A percentile compares a stretch with the other conserved stretches of the same genome.
phyloP scores from a whole-genome alignment of 2,888 invertebrate genomes.

The Heliconius hortense region DNA sequence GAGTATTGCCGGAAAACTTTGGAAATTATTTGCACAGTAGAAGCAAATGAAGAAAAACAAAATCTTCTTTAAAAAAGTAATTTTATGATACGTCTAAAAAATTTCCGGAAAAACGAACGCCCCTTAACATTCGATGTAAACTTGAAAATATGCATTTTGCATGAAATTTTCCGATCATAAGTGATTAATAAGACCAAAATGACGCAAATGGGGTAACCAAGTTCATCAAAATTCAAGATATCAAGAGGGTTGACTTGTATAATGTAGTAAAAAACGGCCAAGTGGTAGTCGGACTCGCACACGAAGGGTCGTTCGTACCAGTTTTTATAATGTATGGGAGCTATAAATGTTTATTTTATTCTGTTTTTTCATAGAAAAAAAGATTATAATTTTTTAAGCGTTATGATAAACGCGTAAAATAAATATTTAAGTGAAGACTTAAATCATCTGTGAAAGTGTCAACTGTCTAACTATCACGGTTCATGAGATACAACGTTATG shows the following conservation, averaged over 20 bases:
- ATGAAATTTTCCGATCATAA: conserved; percentile 8
- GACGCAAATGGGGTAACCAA: conserved; percentile 8
- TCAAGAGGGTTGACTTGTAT: conserved; percentile 10
- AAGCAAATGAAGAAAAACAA: neutral
- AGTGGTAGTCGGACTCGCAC: too few species aligned
- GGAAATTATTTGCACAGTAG: conserved; percentile 3
- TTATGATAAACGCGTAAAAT: too few species aligned
- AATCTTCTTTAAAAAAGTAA: neutral
- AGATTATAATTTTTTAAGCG: too few species aligned
- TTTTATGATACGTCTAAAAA: neutral
- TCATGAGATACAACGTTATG: too few species aligned
- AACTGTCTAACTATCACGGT: too few species aligned
- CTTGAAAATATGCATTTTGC: conserved; percentile 15
- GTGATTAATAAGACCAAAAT: conserved; percentile 15
- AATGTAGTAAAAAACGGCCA: neutral
- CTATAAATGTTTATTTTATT: too few species aligned
- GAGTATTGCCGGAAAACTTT: conserved; percentile 1
- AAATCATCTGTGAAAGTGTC: too few species aligned
- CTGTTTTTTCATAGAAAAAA: too few species aligned
- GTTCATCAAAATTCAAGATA: conserved; percentile 17
- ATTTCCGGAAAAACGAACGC: neutral
- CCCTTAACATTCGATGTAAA: conserved; percentile 20
- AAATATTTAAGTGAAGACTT: too few species aligned
- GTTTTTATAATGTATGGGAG: too few species aligned
- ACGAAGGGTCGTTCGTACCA: too few species aligned